Evolutionary conservation across 2,797 vertebrate genomes (phyloP).

Genomic region (Emys orbicularis): DNA sequence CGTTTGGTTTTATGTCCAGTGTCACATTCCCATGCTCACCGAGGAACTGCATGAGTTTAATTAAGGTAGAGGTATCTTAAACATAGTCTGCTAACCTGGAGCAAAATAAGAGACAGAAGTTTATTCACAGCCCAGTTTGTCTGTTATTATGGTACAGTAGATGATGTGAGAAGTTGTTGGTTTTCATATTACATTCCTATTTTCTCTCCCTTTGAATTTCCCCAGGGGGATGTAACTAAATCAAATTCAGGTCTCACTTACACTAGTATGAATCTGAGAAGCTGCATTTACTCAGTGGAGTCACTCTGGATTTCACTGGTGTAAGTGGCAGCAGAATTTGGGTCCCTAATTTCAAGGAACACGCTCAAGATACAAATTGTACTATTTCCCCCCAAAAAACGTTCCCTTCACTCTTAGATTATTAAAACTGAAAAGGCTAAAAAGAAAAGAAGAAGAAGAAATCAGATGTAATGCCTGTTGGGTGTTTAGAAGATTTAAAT

Average conservation of each 20-base stretch:
- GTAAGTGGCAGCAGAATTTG: neutral
- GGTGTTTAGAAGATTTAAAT: neutral
- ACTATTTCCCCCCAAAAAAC: neutral
- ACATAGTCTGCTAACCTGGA: neutral
- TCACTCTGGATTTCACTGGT: accelerated
- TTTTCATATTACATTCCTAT: neutral
- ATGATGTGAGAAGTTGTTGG: neutral
- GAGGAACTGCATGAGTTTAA: neutral
- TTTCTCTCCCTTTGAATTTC: slow-evolving; percentile 42
- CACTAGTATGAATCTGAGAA: neutral
- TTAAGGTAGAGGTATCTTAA: neutral
- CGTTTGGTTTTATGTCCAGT: neutral
- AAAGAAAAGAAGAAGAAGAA: neutral
- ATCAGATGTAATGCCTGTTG: neutral
- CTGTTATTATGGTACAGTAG: slow-evolving; percentile 14
- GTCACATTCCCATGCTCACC: neutral
- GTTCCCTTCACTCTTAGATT: accelerated
- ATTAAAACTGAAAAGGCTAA: neutral
- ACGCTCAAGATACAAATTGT: neutral
- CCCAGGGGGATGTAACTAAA: slow-evolving; percentile 24
- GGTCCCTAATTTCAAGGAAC: neutral
- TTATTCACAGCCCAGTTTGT: neutral
- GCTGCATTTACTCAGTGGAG: neutral
- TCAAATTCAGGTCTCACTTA: slow-evolving; percentile 19
- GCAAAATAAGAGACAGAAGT: neutral